Evolutionary conservation across 64 coral and sea anemone species (phyloP).

Genomic region (Stichodactyla mertensii): DNA sequence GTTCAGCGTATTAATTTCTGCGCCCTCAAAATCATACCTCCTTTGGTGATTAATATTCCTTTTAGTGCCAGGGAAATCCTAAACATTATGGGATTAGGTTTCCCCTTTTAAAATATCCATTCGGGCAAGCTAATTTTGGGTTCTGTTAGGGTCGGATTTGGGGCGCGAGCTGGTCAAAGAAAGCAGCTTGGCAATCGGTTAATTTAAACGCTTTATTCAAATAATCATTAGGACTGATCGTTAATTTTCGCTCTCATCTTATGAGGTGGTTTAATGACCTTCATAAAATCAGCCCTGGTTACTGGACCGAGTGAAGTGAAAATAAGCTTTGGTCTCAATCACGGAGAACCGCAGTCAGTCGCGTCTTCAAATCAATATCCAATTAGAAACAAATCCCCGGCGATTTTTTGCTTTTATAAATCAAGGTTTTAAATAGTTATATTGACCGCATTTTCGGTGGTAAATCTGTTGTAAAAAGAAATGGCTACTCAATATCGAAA

Average conservation of each 20-base stretch:
- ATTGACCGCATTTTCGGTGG: not conserved
- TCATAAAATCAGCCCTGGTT: not conserved
- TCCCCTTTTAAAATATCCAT: not conserved
- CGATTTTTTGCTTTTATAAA: not conserved
- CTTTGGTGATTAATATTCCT: slow-evolving; percentile 6
- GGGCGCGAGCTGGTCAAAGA: not conserved
- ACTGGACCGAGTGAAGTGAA: not conserved
- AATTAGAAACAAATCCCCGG: slow-evolving; percentile 12
- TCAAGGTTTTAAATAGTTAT: slow-evolving; percentile 3
- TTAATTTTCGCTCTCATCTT: slow-evolving; percentile 1
- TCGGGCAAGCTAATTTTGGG: not conserved
- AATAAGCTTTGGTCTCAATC: not conserved
- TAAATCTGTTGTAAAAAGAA: not conserved
- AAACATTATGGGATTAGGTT: not conserved
- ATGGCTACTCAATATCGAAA: slow-evolving; percentile 2
- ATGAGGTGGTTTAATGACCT: slow-evolving; percentile 2
- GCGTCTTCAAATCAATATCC: slow-evolving; percentile 6
- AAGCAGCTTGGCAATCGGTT: not conserved
- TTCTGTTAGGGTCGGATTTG: not conserved
- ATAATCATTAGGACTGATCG: not conserved
- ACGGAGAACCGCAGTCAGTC: not conserved
- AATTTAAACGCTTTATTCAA: not conserved
- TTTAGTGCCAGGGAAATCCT: not conserved
- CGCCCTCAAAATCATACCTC: slow-evolving; percentile 24
- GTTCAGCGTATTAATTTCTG: slow-evolving; percentile 18